Base-by-base conservation (phyloP, 1,140 invertebrate genomes). In the Pogonognathellus flavescens region DNA sequence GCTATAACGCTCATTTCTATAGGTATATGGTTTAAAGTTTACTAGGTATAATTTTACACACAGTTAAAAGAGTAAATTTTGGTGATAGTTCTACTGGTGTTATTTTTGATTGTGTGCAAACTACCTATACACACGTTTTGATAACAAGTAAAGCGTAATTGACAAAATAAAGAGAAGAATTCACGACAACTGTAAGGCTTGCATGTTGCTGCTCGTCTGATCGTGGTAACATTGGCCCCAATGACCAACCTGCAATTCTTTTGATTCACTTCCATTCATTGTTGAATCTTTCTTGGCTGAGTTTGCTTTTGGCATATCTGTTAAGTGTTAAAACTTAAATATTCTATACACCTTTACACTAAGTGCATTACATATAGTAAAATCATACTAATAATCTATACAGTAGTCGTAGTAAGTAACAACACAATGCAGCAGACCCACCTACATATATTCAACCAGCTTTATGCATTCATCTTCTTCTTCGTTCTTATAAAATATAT, bases 161-260 rank as follows among this genome's bases (percentile, higher is more conserved):
- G n/a, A n/a, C 53, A 57, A n/a, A 57, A 57, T 57, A 57, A 57
- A 57, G 16, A 76, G 70, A 16, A 14, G 11, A 41, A n/a, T 57
- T n/a, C 25, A 49, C 22, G 16, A n/a, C 18, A n/a, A 62, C 20
- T 62, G 59, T 76, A 31, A 76, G 16, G 41, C 70, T 76, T 31
- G 53, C 50, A n/a, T 52, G 55, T 81, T 81, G 50, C 22, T 81
- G 80, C 52, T 81, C 80, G 55, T n/a, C 52, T 81, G 80, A 52
- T 81, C 80, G 80, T 81, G 80, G 80, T 81, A 81, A 81, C 80
- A 81, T 81, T 81, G 80, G 80, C 80, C 80, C 80, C 80, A 81
- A 81, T 81, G 80, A 25, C 53, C 80, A 81, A 55, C 80, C 20
- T 81, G 80, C 70, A 76, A 76, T 76, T 76, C 70, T 50, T 76